A percentile compares a stretch with the other conserved stretches of the same genome.
These are phyloP conservation scores for Dasypus novemcinctus DNA, from an alignment of 2,113 vertebrate genomes.

Conservation along the genomic window DNA sequence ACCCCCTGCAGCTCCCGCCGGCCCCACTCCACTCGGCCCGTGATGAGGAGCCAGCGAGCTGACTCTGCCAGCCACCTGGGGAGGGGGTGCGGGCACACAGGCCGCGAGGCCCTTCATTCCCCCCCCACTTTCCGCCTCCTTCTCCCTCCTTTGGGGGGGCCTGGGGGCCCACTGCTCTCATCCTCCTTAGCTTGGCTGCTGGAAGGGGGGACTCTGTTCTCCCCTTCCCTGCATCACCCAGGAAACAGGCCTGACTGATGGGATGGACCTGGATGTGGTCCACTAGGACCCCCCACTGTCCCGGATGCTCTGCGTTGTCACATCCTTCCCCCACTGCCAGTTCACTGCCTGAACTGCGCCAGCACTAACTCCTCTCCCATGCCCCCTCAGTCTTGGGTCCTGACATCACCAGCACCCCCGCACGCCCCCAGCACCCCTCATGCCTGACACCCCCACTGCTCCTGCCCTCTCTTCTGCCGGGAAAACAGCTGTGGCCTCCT, in stretches of 20 bases:
- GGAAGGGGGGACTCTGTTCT: not conserved
- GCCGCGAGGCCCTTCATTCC: too few species aligned
- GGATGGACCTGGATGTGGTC: not conserved
- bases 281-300: too few species aligned
- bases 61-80: conserved; percentile 91
- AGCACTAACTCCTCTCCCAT: not conserved
- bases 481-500: not conserved
- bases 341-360: not conserved
- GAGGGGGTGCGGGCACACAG: not conserved
- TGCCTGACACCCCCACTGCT: rapidly evolving
- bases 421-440: not conserved
- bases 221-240: not conserved
- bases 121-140: not conserved
- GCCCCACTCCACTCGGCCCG: conserved; percentile 82
- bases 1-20: conserved; percentile 84
- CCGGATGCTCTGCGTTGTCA: rapidly evolving
- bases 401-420: not conserved
- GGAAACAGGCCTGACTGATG: not conserved
- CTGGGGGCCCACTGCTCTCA: not conserved
- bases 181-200: not conserved
- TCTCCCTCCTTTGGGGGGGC: not conserved
- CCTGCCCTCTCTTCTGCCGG: not conserved
- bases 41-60: conserved; percentile 87
- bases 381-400: not conserved
- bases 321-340: rapidly evolving